phyloP scores from a whole-genome alignment of 2,797 vertebrate species.

The Sebastes oblongus region DNA sequence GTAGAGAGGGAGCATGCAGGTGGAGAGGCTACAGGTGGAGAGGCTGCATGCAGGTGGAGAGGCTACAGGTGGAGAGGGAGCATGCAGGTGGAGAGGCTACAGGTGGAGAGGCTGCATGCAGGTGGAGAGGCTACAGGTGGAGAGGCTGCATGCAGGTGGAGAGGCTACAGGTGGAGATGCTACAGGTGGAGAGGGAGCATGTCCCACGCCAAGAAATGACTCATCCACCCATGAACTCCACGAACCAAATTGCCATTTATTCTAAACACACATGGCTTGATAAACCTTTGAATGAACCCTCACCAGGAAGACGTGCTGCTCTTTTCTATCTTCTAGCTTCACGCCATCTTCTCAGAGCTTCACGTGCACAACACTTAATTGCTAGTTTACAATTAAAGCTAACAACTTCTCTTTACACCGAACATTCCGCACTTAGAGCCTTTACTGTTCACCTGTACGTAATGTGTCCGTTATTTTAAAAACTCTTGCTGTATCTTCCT shows the following conservation, averaged over 20 bases:
- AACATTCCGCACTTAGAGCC: neutral
- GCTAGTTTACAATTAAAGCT: neutral
- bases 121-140: no score
- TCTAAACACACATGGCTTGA: neutral
- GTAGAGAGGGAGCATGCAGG: no score
- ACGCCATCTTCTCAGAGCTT: neutral
- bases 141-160: no score
- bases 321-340: neutral
- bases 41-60: no score
- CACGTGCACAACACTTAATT: neutral
- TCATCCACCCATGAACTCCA: accelerated
- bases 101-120: no score
- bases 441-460: accelerated
- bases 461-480: neutral
- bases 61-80: no score
- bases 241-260: neutral
- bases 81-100: no score
- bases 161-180: no score
- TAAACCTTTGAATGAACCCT: neutral
- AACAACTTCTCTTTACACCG: neutral
- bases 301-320: neutral
- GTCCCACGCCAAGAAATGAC: no score
- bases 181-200: no score
- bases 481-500: neutral
- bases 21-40: no score